Conservation (phyloP, 2,888 invertebrate species). For the Andrena praecox region DNA sequence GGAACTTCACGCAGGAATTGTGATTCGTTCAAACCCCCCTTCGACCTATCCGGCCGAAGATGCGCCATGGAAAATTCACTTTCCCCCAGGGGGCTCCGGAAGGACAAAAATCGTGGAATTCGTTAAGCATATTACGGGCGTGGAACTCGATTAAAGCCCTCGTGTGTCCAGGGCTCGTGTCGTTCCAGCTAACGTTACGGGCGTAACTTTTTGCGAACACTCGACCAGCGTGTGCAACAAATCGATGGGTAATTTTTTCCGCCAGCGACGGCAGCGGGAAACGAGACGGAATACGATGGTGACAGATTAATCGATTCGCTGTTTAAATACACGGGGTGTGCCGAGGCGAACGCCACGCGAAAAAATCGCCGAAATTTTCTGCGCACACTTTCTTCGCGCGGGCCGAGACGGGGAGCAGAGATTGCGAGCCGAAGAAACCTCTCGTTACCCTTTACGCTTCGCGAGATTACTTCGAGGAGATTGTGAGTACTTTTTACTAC, state of each 20-base stretch:
- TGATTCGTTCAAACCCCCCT: constrained; percentile 31
- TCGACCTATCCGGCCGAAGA: constrained; percentile 28
- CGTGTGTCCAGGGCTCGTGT: background rate
- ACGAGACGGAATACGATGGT: constrained; percentile 9
- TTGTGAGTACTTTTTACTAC: background rate
- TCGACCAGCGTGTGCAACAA: background rate
- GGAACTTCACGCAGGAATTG: constrained; percentile 38
- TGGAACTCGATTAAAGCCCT: constrained; percentile 35
- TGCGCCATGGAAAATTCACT: constrained; percentile 8
- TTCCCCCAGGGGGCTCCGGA: background rate
- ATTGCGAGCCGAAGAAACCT: background rate
- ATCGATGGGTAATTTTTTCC: constrained; percentile 18
- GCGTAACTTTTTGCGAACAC: constrained; percentile 14
- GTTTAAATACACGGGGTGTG: background rate
- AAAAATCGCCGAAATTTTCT: background rate
- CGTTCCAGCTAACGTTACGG: constrained; percentile 13
- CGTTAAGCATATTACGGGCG: constrained; percentile 19
- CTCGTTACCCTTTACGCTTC: background rate
- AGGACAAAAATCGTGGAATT: constrained; percentile 18
- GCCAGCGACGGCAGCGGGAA: background rate
- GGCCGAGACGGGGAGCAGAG: background rate
- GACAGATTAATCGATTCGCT: constrained; percentile 1
- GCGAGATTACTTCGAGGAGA: background rate
- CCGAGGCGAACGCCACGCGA: background rate
- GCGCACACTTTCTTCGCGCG: background rate